Evolutionary conservation across 2,888 invertebrate species (phyloP), one percentile per base, ranked within the genome.

Genomic region (Oscheius myriophilus): DNA sequence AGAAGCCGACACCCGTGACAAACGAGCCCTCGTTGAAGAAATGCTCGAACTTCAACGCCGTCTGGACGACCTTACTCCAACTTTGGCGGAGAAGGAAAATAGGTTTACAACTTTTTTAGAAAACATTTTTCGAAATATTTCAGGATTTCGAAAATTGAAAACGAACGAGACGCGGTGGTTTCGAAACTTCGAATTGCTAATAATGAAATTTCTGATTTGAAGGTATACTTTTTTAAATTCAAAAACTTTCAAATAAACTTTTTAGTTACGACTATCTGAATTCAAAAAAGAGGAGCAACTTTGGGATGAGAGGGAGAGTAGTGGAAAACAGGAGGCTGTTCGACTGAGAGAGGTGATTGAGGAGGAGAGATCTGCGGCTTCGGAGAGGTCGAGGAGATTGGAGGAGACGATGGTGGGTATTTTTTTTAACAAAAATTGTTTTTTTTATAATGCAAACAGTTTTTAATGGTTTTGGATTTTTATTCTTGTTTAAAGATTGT

Each of bases 1-100:
- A 78, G 78, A 73, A 49, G 41, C 65, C 0, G 70, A 75, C 25
- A 63, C 54, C 11, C 71, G 66, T 11, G 78, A 79, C 45, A 75
- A 75, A 46, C 66, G 75, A 43, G 70, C 72, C 1, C 42, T 80
- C 45, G 65, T 79, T 41, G 78, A 78, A 51, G 80, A 80, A 43
- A 58, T 76, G 12, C 58, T 80, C 14, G 72, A 79, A n/a, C 68
- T 80, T 53, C 80, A 80, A 42, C 67, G 76, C 45, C 52, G 80
- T 55, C 69, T 80, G 18, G 80, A 80, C 51, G 78, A 76, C 52
- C 55, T 80, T 25, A 78, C 80, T 21, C 80, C 80, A 2, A 69
- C 69, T 6, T 67, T 78, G 25, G 80, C 80, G 1, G 74, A 80
- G 55, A 80, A 80, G 39, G 80, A 78, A 55, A 46, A 69, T 14